Conservation (phyloP, 2,113 vertebrate genomes). For the Carassius gibelio region DNA sequence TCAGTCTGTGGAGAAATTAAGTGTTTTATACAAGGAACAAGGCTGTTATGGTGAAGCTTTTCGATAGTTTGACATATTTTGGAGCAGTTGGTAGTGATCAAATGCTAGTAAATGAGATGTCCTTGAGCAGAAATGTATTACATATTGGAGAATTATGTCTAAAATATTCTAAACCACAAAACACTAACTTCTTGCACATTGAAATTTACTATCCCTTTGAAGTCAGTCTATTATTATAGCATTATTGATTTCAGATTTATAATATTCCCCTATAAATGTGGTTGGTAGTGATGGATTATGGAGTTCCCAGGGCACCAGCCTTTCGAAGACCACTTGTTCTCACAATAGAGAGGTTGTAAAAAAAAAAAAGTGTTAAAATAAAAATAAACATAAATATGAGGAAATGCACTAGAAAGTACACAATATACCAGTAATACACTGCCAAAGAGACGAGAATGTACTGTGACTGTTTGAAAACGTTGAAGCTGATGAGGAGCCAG, state of each 20-base stretch:
- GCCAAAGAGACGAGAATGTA: neutral
- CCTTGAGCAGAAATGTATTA: neutral
- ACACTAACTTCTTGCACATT: neutral
- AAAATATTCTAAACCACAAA: neutral
- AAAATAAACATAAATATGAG: neutral
- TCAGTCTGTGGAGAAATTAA: neutral
- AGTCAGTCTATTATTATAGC: neutral
- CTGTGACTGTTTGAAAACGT: neutral
- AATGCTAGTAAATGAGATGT: neutral
- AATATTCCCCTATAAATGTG: neutral
- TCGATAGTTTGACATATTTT: neutral
- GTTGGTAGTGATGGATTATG: neutral
- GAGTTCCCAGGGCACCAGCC: neutral
- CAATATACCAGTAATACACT: neutral
- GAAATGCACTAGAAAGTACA: neutral
- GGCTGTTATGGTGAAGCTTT: neutral
- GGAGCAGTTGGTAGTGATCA: neutral
- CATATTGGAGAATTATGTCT: neutral
- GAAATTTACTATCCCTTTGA: neutral
- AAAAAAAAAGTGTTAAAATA: neutral
- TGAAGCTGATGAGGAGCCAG: constrained; percentile 12
- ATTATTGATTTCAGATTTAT: neutral
- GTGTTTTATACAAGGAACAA: neutral
- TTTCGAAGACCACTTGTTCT: neutral
- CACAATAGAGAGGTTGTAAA: neutral